Evolutionary conservation across 2,888 invertebrate species (phyloP).

Genomic region (Drosophila macrospina): DNA sequence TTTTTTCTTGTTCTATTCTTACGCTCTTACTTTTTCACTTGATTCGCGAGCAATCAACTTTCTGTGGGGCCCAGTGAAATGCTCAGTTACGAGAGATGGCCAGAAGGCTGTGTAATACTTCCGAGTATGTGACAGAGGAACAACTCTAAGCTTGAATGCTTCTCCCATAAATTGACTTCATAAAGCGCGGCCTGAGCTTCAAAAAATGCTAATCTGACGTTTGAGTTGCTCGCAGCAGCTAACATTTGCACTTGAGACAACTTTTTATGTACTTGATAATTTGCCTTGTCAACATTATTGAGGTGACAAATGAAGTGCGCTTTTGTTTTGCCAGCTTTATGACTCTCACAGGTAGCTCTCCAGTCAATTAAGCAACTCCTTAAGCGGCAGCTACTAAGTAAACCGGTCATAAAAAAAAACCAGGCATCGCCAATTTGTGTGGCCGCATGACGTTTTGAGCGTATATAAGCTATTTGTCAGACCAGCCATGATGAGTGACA

Average conservation of each 20-base stretch:
- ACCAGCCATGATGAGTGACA: conserved; percentile 13
- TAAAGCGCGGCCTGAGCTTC: conserved; percentile 39
- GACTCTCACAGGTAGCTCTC: conserved; percentile 5
- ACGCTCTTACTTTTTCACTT: conserved; percentile 29
- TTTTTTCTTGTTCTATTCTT: conserved; percentile 14
- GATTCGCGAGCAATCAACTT: conserved; percentile 55
- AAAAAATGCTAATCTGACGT: conserved; percentile 63
- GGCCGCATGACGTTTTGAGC: conserved; percentile 27
- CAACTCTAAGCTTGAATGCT: conserved; percentile 9
- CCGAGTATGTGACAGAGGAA: conserved; percentile 6
- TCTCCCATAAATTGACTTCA: conserved; percentile 26
- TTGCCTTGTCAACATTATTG: conserved; percentile 61
- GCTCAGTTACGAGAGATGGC: conserved; percentile 22
- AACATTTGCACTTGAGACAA: conserved; percentile 33
- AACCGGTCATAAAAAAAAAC: conserved; percentile 29
- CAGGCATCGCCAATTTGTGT: conserved; percentile 32
- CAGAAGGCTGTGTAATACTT: conserved; percentile 39
- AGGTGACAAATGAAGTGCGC: conserved; percentile 40
- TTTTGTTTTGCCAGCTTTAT: conserved; percentile 48
- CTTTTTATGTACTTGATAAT: conserved; percentile 69
- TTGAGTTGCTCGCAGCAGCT: conserved; percentile 23
- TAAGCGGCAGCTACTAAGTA: conserved; percentile 29
- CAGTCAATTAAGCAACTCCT: conserved; percentile 54
- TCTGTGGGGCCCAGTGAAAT: conserved; percentile 50
- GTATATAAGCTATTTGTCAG: neutral